Percentiles rank a stretch among this genome's conserved stretches.
Conservation (phyloP, 2,797 vertebrate species). For the Helostoma temminkii region DNA sequence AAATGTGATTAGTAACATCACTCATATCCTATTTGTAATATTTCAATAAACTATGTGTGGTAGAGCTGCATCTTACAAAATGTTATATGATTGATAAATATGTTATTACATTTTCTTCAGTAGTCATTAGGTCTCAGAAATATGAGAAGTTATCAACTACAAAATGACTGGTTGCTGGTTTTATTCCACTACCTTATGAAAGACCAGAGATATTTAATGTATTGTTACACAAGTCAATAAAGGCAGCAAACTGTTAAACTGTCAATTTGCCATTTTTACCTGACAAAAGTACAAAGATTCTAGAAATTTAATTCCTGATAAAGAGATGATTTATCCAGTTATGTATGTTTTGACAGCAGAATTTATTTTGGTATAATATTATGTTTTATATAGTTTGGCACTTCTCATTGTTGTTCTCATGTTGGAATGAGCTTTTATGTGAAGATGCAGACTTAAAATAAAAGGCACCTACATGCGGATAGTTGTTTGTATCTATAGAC, state of each 20-base stretch:
- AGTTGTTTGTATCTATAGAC: not conserved
- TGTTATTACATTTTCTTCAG: not conserved
- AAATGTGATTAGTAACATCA: not conserved
- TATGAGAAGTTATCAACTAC: too few relatives aligned
- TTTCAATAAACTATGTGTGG: not conserved
- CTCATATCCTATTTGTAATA: not conserved
- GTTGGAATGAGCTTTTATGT: conserved; percentile 1
- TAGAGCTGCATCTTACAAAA: not conserved
- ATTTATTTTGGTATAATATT: not conserved
- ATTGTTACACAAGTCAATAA: not conserved
- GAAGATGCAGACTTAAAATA: conserved; percentile 16
- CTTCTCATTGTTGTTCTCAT: too few relatives aligned
- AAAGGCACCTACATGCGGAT: not conserved
- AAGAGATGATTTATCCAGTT: not conserved
- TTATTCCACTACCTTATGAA: not conserved
- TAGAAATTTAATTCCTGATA: too few relatives aligned
- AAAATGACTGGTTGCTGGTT: not conserved
- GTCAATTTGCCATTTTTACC: too few relatives aligned
- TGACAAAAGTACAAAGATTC: too few relatives aligned
- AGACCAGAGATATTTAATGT: not conserved
- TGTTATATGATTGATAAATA: not conserved
- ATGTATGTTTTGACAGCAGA: not conserved
- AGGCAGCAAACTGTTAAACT: not conserved
- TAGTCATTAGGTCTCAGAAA: not conserved
- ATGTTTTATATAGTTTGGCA: too few relatives aligned